phyloP scores from a whole-genome alignment of 1,140 invertebrate species.

The Drosophila azteca region DNA sequence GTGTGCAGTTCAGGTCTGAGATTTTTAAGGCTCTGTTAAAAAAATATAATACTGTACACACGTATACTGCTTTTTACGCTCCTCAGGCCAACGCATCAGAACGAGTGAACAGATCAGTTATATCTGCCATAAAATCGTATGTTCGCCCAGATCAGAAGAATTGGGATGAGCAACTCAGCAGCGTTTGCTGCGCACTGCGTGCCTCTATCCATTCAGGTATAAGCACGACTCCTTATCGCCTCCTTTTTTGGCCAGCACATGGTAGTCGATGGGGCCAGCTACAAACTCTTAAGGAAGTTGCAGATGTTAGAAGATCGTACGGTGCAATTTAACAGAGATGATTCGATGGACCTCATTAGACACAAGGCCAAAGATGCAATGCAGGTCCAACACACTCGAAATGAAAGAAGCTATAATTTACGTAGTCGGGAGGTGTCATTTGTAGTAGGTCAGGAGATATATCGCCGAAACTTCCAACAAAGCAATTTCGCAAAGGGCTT shows the following conservation, averaged over 20 bases:
- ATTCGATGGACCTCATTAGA: not conserved
- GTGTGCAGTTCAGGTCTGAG: too few relatives aligned
- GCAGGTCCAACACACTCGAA: not conserved
- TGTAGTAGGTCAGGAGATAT: not conserved
- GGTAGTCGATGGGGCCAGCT: not conserved
- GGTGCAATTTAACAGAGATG: not conserved
- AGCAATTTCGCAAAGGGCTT: not conserved
- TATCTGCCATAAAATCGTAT: slow-evolving; percentile 2
- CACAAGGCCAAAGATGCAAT: not conserved
- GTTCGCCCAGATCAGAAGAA: not conserved
- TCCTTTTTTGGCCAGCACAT: not conserved
- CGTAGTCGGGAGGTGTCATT: not conserved
- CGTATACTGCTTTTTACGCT: too few relatives aligned
- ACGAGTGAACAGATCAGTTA: not conserved
- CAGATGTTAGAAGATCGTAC: not conserved
- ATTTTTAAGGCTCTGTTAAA: too few relatives aligned
- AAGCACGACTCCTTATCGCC: not conserved
- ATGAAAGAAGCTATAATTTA: not conserved
- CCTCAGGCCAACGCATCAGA: too few relatives aligned
- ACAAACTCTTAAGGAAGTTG: not conserved
- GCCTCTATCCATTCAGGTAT: not conserved
- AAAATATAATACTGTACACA: too few relatives aligned
- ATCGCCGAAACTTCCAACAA: not conserved
- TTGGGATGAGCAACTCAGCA: not conserved
- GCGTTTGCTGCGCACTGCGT: not conserved